Evolutionary conservation across 2,113 vertebrate species (phyloP).

Genomic region (Parotia lawesii): DNA sequence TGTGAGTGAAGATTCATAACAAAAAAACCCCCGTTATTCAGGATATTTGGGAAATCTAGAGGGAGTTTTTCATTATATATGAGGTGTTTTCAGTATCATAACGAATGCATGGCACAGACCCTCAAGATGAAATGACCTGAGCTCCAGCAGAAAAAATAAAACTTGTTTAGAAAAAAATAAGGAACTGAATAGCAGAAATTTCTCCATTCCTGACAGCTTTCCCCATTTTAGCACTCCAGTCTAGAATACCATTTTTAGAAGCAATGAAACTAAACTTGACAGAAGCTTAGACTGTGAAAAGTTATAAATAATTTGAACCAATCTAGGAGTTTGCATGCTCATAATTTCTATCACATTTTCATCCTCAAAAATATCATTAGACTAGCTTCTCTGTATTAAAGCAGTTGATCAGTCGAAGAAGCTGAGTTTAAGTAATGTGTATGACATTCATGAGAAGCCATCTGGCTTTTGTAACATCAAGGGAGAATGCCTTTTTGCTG

Average conservation of each 20-base stretch:
- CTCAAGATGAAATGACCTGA: not conserved
- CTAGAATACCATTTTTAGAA: slow-evolving; percentile 1
- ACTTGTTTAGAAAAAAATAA: not conserved
- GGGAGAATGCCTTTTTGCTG: not conserved
- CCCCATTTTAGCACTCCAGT: not conserved
- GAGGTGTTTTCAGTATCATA: not conserved
- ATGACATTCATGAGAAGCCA: not conserved
- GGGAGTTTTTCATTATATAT: not conserved
- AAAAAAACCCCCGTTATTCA: not conserved
- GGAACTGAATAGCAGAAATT: slow-evolving; percentile 2
- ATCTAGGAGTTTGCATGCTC: not conserved
- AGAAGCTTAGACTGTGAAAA: slow-evolving; percentile 1
- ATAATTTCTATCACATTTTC: slow-evolving; percentile 3
- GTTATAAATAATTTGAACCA: not conserved
- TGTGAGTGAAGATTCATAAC: not conserved
- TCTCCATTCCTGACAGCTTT: not conserved
- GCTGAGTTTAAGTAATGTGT: not conserved
- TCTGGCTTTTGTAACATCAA: not conserved
- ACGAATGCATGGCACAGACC: not conserved
- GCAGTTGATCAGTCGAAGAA: not conserved
- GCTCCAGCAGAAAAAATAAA: not conserved
- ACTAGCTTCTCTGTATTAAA: slow-evolving; percentile 20
- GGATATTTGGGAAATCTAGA: not conserved
- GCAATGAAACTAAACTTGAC: not conserved
- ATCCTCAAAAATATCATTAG: slow-evolving; percentile 20